Conservation (phyloP, 1,140 invertebrate genomes). For the Drosophila serrata region DNA sequence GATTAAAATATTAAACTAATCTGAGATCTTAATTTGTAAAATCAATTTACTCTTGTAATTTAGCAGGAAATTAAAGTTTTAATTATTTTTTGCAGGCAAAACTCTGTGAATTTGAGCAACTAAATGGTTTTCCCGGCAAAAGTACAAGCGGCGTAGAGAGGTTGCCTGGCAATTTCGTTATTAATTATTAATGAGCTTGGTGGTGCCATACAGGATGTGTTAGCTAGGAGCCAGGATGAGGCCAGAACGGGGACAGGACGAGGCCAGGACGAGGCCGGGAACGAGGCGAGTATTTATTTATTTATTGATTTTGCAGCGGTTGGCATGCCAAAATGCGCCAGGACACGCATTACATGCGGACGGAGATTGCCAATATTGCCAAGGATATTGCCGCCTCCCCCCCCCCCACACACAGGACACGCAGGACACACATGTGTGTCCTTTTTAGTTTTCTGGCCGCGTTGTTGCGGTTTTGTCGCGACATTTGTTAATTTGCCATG, state of each 20-base stretch:
- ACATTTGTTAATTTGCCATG: slow-evolving; percentile 80
- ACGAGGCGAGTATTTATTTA: slow-evolving; percentile 57
- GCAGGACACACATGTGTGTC: slow-evolving; percentile 41
- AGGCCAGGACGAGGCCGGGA: neutral
- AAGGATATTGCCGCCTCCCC: slow-evolving; percentile 43
- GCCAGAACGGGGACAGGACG: neutral
- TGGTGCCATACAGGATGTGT: slow-evolving; percentile 4
- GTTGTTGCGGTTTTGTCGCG: slow-evolving; percentile 67
- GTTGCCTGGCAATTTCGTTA: slow-evolving; percentile 65
- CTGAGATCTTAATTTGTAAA: neutral
- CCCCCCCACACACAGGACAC: neutral
- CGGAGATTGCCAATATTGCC: slow-evolving; percentile 69
- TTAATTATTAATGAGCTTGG: slow-evolving; percentile 71
- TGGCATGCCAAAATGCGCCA: slow-evolving; percentile 71
- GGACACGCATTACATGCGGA: slow-evolving; percentile 48
- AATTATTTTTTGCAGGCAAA: neutral
- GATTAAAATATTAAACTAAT: neutral
- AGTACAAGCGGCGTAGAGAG: neutral
- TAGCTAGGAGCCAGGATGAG: slow-evolving; percentile 4
- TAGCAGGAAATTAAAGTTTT: neutral
- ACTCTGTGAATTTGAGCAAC: neutral
- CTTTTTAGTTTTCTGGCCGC: slow-evolving; percentile 53
- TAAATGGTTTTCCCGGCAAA: slow-evolving; percentile 6
- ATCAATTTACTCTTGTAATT: neutral
- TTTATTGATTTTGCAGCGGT: slow-evolving; percentile 76